A percentile compares a stretch with the other conserved stretches of the same genome.
phyloP scores from a whole-genome alignment of 2,888 invertebrate genomes.

The Eupsilia transversa region DNA sequence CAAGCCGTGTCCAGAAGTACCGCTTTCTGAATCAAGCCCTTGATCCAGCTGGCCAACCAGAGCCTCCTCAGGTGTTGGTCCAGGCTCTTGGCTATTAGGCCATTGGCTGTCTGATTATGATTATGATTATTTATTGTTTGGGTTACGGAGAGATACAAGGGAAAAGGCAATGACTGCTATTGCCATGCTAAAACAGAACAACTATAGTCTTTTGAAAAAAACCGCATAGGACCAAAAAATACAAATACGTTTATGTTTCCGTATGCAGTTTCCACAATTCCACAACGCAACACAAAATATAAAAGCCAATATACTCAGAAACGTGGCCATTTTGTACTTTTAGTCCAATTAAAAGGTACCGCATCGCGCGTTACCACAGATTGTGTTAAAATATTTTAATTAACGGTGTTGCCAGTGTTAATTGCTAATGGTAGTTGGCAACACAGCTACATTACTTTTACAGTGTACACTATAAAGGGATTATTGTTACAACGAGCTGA shows the following conservation, averaged over 20 bases:
- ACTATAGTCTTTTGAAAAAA: background rate
- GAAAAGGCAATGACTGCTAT: background rate
- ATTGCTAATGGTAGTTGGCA: slow-evolving; percentile 50
- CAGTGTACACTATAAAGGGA: slow-evolving; percentile 12
- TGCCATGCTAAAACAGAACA: background rate
- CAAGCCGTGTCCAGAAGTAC: no score
- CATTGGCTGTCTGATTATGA: no score
- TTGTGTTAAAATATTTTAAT: slow-evolving; percentile 60
- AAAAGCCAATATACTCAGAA: slow-evolving; percentile 15
- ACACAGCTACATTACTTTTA: slow-evolving; percentile 29
- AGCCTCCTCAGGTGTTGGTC: no score
- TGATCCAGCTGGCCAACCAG: no score
- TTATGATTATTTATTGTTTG: background rate
- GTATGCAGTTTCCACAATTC: background rate
- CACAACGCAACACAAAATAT: slow-evolving; percentile 2
- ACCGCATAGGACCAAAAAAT: background rate
- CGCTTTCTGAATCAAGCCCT: no score
- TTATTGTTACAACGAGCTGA: background rate
- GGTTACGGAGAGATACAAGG: background rate
- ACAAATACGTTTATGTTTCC: background rate
- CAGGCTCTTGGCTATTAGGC: no score
- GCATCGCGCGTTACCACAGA: slow-evolving; percentile 41
- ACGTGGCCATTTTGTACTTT: slow-evolving; percentile 28
- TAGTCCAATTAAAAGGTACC: slow-evolving; percentile 38
- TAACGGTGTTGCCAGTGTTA: slow-evolving; percentile 49